Evolutionary conservation across 2,113 vertebrate species (phyloP).

Genomic region (Cnemophilus loriae): DNA sequence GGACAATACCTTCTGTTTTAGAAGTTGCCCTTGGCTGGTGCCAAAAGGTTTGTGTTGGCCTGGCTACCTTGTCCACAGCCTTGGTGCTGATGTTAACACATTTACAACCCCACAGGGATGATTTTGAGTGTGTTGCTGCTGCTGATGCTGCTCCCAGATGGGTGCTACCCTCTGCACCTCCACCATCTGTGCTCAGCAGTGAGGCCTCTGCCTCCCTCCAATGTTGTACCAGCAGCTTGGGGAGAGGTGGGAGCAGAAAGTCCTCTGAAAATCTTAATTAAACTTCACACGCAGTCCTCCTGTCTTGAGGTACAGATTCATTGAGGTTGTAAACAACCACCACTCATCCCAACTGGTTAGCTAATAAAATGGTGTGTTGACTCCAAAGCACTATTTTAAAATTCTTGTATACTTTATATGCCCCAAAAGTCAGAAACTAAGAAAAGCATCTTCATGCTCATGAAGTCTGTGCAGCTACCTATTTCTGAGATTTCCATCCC

Average conservation of each 20-base stretch:
- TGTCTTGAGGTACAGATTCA: not conserved
- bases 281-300: not conserved
- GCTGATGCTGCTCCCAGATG: accelerated
- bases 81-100: not conserved
- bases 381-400: not conserved
- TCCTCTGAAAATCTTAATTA: not conserved
- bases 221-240: accelerated
- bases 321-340: not conserved
- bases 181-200: not conserved
- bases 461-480: not conserved
- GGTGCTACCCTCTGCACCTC: not conserved
- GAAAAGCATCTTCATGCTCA: not conserved
- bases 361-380: not conserved
- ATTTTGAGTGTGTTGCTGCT: not conserved
- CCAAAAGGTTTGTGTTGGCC: not conserved
- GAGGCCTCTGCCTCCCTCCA: accelerated
- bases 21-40: not conserved
- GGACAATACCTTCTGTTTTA: not conserved
- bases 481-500: not conserved
- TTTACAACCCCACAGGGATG: not conserved
- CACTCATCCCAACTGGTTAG: not conserved
- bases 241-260: not conserved
- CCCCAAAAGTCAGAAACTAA: not conserved
- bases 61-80: not conserved
- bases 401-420: not conserved